Conservation (phyloP, 2,888 invertebrate species). For the Diadegma fenestrale region DNA sequence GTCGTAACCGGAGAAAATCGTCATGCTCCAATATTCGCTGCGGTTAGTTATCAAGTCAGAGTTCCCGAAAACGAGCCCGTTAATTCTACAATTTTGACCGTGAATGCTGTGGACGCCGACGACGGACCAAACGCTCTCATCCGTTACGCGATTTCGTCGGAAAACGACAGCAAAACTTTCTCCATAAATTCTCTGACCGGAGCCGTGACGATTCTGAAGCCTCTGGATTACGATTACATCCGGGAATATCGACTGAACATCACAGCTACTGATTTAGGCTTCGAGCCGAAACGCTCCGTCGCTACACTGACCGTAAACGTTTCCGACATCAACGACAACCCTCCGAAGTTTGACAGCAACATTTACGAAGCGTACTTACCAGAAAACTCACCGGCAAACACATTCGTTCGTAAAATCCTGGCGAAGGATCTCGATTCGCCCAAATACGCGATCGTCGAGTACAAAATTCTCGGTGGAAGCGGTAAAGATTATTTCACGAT, state of each 20-base stretch:
- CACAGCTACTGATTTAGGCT: constrained; percentile 94
- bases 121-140: constrained; percentile 96
- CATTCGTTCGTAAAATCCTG: constrained; percentile 89
- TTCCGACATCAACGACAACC: constrained; percentile 97
- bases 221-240: constrained; percentile 94
- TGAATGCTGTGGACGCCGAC: constrained; percentile 94
- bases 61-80: constrained; percentile 96
- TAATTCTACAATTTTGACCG: constrained; percentile 93
- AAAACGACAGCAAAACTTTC: constrained; percentile 93
- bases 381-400: constrained; percentile 93
- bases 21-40: constrained; percentile 92
- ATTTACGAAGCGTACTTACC: constrained; percentile 92
- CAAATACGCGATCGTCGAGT: constrained; percentile 94
- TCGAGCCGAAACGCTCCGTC: constrained; percentile 91
- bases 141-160: constrained; percentile 93
- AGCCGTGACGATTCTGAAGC: constrained; percentile 91
- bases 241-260: constrained; percentile 95
- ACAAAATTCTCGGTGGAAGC: constrained; percentile 92
- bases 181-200: constrained; percentile 92
- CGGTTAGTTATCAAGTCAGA: constrained; percentile 94
- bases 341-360: constrained; percentile 93
- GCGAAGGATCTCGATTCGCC: constrained; percentile 95
- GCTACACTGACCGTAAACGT: constrained; percentile 94
- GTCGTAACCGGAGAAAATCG: constrained; percentile 95
- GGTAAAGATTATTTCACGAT: constrained; percentile 92